Evolutionary conservation across 2,888 invertebrate species (phyloP).

Genomic region (Linyphia triangularis): DNA sequence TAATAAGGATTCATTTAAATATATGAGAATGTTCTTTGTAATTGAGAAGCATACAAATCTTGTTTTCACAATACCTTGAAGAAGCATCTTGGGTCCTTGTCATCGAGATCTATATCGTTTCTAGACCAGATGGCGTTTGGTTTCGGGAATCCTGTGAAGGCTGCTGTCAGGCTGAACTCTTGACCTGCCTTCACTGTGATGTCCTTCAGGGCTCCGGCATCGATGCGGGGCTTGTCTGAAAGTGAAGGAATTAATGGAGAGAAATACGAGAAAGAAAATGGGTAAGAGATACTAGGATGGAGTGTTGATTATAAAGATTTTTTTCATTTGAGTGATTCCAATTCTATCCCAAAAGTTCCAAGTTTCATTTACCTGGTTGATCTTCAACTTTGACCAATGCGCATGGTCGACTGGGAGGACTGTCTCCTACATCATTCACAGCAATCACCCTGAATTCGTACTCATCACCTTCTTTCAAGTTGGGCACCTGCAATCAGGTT

Average conservation of each 20-base stretch:
- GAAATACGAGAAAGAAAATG: not conserved
- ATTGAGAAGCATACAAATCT: no score
- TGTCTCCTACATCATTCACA: slow-evolving; percentile 84
- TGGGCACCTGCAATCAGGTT: slow-evolving; percentile 69
- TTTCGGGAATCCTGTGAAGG: slow-evolving; percentile 96
- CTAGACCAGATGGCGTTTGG: slow-evolving; percentile 96
- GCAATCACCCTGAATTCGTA: slow-evolving; percentile 97
- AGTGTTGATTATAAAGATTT: not conserved
- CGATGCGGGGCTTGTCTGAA: slow-evolving; percentile 97
- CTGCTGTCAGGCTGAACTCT: slow-evolving; percentile 97
- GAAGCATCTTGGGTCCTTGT: slow-evolving; percentile 78
- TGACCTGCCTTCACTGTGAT: slow-evolving; percentile 98
- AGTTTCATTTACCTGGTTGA: slow-evolving; percentile 84
- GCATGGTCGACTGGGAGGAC: slow-evolving; percentile 81
- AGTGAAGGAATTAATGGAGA: no score
- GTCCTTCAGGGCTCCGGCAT: slow-evolving; percentile 94
- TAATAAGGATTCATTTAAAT: no score
- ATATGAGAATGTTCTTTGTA: no score
- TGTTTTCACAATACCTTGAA: slow-evolving; percentile 80
- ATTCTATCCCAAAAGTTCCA: no score
- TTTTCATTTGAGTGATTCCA: not conserved
- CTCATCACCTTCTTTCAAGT: slow-evolving; percentile 90
- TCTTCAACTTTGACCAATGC: slow-evolving; percentile 88
- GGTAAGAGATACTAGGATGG: no score
- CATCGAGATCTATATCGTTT: slow-evolving; percentile 88